Evolutionary conservation across 2,113 vertebrate species (phyloP).

Genomic region (Scomber colias): DNA sequence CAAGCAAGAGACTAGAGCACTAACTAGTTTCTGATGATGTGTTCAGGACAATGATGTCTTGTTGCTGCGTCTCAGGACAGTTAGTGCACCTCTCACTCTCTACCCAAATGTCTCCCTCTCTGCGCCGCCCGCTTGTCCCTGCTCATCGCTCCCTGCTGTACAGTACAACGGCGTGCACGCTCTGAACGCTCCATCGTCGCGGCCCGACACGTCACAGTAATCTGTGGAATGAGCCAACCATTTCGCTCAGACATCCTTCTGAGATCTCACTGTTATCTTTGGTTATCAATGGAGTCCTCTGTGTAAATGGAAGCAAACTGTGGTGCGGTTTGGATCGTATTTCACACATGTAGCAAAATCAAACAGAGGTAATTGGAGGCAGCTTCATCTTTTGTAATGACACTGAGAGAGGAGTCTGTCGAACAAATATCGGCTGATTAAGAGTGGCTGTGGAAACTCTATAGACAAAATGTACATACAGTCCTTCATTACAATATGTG

Average conservation of each 20-base stretch:
- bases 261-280: conserved; percentile 49
- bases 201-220: conserved; percentile 4
- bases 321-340: conserved; percentile 57
- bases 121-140: neutral
- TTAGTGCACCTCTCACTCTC: neutral
- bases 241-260: conserved; percentile 39
- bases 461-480: conserved; percentile 19
- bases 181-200: conserved; percentile 27
- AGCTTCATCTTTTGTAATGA: conserved; percentile 23
- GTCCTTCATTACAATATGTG: conserved; percentile 31
- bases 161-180: neutral
- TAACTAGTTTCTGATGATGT: neutral
- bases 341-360: conserved; percentile 52
- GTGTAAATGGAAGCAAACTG: conserved; percentile 54
- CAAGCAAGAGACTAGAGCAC: neutral
- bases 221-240: conserved; percentile 21
- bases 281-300: conserved; percentile 50
- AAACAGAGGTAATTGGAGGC: conserved; percentile 43
- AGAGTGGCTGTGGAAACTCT: conserved; percentile 6
- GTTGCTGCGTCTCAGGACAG: neutral
- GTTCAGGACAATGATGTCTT: conserved; percentile 2
- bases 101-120: neutral
- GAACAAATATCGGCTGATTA: conserved; percentile 39
- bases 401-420: conserved; percentile 29
- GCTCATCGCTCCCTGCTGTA: neutral